These are phyloP conservation scores for Cetonia aurata DNA, from an alignment of 2,888 invertebrate species.

Conservation along the genomic window DNA sequence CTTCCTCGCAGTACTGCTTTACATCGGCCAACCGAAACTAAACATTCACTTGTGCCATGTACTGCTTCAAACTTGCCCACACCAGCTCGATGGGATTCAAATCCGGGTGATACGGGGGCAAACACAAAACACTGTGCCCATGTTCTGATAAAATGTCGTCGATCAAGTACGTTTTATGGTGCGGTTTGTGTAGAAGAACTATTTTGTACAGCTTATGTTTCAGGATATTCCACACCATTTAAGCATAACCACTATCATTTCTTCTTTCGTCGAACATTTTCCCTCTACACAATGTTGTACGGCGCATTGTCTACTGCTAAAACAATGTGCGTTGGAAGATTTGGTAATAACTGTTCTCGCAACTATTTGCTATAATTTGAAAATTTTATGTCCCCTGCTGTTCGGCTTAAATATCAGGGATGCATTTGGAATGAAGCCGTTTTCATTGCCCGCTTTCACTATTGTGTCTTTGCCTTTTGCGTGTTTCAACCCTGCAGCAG, in stretches of 20 bases:
- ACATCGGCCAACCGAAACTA: not conserved
- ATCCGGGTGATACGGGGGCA: not conserved
- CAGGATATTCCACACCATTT: not conserved
- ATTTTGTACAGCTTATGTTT: not conserved
- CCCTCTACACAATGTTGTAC: not conserved
- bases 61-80: not conserved
- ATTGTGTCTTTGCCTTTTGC: too few relatives aligned
- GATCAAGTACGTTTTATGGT: not conserved
- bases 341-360: not conserved
- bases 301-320: not conserved
- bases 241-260: not conserved
- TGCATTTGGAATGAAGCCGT: too few relatives aligned
- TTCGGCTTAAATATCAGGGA: too few relatives aligned
- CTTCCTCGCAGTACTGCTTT: not conserved
- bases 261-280: not conserved
- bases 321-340: not conserved
- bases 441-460: too few relatives aligned
- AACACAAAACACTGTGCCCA: not conserved
- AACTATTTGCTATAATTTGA: not conserved
- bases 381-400: too few relatives aligned
- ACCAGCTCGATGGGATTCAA: constrained; percentile 4
- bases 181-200: not conserved
- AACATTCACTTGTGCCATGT: not conserved
- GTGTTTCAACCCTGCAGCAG: too few relatives aligned
- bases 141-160: not conserved